phyloP scores from a whole-genome alignment of 2,888 invertebrate genomes.

The Pollenia amentaria region DNA sequence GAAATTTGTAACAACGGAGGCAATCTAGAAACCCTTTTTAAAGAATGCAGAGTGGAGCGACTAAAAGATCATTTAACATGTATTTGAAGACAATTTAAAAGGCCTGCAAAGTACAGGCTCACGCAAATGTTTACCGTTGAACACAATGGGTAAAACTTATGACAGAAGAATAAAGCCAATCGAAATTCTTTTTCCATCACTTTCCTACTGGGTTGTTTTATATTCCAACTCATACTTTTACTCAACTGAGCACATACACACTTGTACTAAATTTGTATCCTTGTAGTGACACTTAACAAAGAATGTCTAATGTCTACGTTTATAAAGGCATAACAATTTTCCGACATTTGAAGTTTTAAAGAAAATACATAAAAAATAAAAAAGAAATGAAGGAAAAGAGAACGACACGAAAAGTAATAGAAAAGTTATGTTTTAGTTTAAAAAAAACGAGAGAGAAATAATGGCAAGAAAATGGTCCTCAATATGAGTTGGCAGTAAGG shows the following conservation, averaged over 20 bases:
- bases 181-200: too few relatives aligned
- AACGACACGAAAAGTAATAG: constrained; percentile 4
- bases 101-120: too few relatives aligned
- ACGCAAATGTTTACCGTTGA: too few relatives aligned
- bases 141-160: too few relatives aligned
- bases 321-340: constrained; percentile 60
- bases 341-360: constrained; percentile 66
- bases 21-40: too few relatives aligned
- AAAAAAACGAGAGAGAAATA: neutral
- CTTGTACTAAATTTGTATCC: neutral
- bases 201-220: neutral
- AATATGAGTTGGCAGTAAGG: too few relatives aligned
- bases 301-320: constrained; percentile 68
- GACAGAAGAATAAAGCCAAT: too few relatives aligned
- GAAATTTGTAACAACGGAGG: too few relatives aligned
- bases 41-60: too few relatives aligned
- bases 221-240: constrained; percentile 1
- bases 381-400: neutral
- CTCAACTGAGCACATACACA: neutral
- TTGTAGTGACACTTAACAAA: constrained; percentile 56
- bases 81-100: too few relatives aligned
- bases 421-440: constrained; percentile 35
- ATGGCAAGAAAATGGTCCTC: too few relatives aligned
- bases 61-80: too few relatives aligned
- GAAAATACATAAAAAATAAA: constrained; percentile 40